Percentiles rank a stretch among this genome's conserved stretches.
Evolutionary conservation across 2,888 invertebrate genomes (phyloP).

Genomic region (Chalcosyrphus nemorum): DNA sequence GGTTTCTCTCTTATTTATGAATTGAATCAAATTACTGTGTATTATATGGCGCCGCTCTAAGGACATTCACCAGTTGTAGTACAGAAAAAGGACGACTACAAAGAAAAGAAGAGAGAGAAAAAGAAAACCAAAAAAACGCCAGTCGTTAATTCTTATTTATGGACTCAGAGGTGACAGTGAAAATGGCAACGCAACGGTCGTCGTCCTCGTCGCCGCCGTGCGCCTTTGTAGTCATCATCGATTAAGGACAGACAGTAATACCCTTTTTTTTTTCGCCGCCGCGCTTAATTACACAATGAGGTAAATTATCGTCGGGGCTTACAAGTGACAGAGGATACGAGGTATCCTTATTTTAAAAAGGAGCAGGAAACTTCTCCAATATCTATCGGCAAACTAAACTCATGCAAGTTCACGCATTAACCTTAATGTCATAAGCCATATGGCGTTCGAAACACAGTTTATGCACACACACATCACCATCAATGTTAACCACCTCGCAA

Average conservation of each 20-base stretch:
- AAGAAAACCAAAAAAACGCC: too few species aligned
- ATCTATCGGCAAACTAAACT: neutral
- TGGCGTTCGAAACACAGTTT: slow-evolving; percentile 1
- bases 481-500: slow-evolving; percentile 12
- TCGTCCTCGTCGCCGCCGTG: neutral
- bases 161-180: slow-evolving; percentile 38
- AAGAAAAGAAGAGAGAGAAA: neutral
- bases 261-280: slow-evolving; percentile 45
- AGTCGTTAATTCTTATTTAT: slow-evolving; percentile 59
- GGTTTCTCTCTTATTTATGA: slow-evolving; percentile 67
- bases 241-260: slow-evolving; percentile 40
- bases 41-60: slow-evolving; percentile 35
- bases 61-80: slow-evolving; percentile 38
- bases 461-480: slow-evolving; percentile 21
- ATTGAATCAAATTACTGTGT: slow-evolving; percentile 65
- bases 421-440: neutral
- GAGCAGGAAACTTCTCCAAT: neutral
- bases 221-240: slow-evolving; percentile 15
- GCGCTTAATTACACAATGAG: slow-evolving; percentile 54
- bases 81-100: neutral
- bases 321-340: neutral
- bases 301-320: slow-evolving; percentile 37
- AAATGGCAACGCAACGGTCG: too few species aligned
- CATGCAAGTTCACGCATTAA: neutral
- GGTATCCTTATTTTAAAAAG: neutral